Evolutionary conservation across 2,797 vertebrate species (phyloP).

Genomic region (Mico argentatus): DNA sequence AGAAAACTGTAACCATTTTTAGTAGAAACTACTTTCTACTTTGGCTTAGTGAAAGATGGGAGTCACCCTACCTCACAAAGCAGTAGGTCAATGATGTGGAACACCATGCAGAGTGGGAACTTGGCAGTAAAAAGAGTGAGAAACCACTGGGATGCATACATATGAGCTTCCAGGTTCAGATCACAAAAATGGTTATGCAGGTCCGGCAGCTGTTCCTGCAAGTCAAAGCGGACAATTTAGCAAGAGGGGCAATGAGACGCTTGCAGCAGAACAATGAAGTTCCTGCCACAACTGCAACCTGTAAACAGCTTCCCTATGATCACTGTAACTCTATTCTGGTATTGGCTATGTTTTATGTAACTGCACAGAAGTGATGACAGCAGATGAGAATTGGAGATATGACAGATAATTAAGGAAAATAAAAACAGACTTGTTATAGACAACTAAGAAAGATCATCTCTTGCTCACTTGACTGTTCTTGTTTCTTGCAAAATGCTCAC

Average conservation of each 20-base stretch:
- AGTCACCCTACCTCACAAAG: conserved; percentile 93
- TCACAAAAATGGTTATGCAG: conserved; percentile 93
- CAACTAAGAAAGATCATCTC: not conserved
- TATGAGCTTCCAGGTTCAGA: conserved; percentile 96
- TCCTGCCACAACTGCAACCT: not conserved
- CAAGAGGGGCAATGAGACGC: too few species aligned
- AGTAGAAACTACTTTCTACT: not conserved
- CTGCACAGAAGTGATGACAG: not conserved
- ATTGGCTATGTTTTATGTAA: not conserved
- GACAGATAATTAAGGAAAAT: not conserved
- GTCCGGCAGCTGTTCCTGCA: conserved; percentile 95
- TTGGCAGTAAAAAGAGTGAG: conserved; percentile 99
- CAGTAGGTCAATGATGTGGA: conserved; percentile 99
- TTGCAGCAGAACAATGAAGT: not conserved
- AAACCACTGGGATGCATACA: conserved; percentile 99
- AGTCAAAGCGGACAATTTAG: conserved; percentile 58
- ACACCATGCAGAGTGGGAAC: conserved; percentile 99
- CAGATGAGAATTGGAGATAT: not conserved
- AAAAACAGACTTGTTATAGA: not conserved
- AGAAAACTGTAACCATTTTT: not conserved
- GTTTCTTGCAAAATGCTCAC: not conserved
- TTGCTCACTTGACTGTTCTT: not conserved
- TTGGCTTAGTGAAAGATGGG: not conserved
- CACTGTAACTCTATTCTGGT: not conserved
- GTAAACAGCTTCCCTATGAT: not conserved